Percentiles rank a stretch among this genome's conserved stretches.
Evolutionary conservation across 2,113 vertebrate species (phyloP).

Genomic region (Neotoma lepida): DNA sequence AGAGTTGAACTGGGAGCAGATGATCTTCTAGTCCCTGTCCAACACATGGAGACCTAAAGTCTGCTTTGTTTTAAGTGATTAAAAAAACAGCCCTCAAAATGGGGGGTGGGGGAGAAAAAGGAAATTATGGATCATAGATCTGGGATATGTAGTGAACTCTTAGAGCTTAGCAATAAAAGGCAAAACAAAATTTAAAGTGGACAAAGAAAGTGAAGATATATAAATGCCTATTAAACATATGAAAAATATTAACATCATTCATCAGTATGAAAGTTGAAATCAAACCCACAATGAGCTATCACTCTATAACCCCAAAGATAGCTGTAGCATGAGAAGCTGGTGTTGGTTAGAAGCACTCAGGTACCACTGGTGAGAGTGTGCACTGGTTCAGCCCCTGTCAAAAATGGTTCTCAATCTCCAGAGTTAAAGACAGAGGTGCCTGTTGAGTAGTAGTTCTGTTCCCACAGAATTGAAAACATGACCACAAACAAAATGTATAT

Average conservation of each 20-base stretch:
- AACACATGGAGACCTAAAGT: background rate
- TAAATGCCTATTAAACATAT: background rate
- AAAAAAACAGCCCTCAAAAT: background rate
- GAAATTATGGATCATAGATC: background rate
- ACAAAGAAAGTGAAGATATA: background rate
- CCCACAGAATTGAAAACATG: background rate
- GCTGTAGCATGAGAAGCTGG: background rate
- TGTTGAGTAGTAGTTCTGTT: background rate
- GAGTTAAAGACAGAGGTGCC: background rate
- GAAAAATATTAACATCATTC: background rate
- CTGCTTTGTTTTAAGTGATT: background rate
- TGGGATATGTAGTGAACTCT: background rate
- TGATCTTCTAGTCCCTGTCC: background rate
- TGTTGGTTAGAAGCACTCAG: background rate
- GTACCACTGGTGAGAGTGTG: background rate
- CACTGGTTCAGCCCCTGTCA: background rate
- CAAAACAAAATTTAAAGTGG: background rate
- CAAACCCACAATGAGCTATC: background rate
- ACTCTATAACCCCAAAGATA: background rate
- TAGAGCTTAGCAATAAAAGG: background rate
- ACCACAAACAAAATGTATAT: background rate
- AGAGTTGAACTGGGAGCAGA: background rate
- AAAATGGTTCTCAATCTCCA: background rate
- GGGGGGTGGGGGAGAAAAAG: background rate
- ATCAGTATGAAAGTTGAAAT: background rate